These are phyloP conservation scores for Eunapius fragilis DNA, from an alignment of 37 sponge, comb jelly and placozoan genomes.

Conservation along the genomic window DNA sequence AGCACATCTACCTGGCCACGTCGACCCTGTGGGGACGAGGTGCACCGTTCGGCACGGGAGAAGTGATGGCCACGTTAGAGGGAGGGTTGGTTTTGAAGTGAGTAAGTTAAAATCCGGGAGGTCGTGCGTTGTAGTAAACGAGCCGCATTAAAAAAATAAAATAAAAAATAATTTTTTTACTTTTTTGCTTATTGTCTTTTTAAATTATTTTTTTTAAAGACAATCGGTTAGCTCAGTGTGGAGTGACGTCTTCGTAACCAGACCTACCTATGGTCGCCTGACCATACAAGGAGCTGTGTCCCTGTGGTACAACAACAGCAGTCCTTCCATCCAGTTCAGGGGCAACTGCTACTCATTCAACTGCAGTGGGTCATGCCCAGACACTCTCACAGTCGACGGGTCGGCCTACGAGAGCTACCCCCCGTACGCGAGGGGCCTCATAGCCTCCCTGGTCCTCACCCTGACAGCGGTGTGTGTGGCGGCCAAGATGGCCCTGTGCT, in stretches of 20 bases:
- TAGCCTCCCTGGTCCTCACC: not conserved
- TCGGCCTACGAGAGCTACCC: not conserved
- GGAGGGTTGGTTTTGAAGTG: too few relatives aligned
- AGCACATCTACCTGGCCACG: constrained; percentile 68
- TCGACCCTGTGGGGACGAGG: constrained; percentile 49
- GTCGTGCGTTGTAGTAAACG: too few relatives aligned
- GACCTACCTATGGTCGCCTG: not conserved
- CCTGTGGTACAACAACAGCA: constrained; percentile 16
- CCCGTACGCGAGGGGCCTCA: not conserved
- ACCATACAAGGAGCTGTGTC: constrained; percentile 41
- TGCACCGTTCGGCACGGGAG: not conserved
- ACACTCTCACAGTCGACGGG: constrained; percentile 4
- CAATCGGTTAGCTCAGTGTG: too few relatives aligned
- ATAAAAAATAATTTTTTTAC: too few relatives aligned
- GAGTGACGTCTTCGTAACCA: too few relatives aligned
- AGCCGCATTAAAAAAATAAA: too few relatives aligned
- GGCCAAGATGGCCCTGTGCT: not conserved
- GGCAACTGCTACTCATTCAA: constrained; percentile 29
- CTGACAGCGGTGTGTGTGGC: not conserved
- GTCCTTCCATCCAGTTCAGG: not conserved
- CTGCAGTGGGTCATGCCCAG: constrained; percentile 47
- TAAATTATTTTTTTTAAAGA: too few relatives aligned
- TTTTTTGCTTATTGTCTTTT: too few relatives aligned
- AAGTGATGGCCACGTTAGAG: too few relatives aligned
- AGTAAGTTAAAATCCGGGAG: too few relatives aligned